phyloP scores from a whole-genome alignment of 2,888 invertebrate species.

The Drosophila sordidula region DNA sequence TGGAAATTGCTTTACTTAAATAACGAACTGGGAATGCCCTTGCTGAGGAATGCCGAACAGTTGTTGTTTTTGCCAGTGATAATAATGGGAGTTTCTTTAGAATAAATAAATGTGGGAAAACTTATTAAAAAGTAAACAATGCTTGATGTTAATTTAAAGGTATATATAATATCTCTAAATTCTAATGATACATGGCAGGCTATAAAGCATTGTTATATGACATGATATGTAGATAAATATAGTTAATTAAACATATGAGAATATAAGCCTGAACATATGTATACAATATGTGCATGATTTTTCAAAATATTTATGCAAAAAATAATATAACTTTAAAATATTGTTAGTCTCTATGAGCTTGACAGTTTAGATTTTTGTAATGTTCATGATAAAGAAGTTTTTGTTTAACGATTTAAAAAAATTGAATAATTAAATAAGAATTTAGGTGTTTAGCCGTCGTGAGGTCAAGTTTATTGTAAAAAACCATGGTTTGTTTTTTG shows the following conservation, averaged over 20 bases:
- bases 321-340: too few relatives aligned
- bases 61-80: neutral
- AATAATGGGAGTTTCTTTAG: slow-evolving; percentile 28
- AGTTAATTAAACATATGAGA: slow-evolving; percentile 20
- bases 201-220: slow-evolving; percentile 24
- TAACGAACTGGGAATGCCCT: slow-evolving; percentile 54
- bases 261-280: neutral
- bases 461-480: neutral
- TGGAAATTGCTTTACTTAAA: neutral
- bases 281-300: neutral
- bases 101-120: slow-evolving; percentile 48
- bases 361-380: too few relatives aligned
- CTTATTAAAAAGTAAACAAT: slow-evolving; percentile 25
- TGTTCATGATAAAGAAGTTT: neutral
- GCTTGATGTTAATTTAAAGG: neutral
- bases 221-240: slow-evolving; percentile 24
- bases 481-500: neutral
- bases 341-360: too few relatives aligned
- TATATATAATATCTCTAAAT: neutral
- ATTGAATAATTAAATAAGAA: neutral
- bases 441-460: neutral
- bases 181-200: slow-evolving; percentile 8
- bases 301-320: neutral
- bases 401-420: neutral
- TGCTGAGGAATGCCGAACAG: slow-evolving; percentile 16